These are phyloP conservation scores for Brachionus angularis DNA, from an alignment of 1,140 invertebrate species.

Conservation along the genomic window DNA sequence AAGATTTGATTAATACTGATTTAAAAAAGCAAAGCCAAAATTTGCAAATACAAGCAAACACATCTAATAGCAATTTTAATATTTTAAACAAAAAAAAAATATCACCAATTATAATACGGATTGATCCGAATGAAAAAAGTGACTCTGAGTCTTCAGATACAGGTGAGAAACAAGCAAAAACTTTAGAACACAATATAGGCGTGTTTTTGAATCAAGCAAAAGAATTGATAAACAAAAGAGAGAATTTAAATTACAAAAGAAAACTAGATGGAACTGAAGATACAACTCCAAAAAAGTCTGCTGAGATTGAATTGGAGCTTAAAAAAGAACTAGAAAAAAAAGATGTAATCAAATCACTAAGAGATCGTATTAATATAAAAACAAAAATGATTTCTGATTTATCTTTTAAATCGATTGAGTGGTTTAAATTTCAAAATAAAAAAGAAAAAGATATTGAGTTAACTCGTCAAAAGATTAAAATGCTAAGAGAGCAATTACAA, in stretches of 20 bases:
- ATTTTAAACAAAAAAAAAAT: conserved; percentile 37
- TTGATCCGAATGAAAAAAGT: not conserved
- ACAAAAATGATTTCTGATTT: conserved; percentile 20
- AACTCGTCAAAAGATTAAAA: not conserved
- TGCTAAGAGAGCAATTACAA: conserved; percentile 18
- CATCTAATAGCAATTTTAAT: too few species aligned
- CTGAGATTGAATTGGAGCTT: not conserved
- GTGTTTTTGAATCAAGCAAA: conserved; percentile 29
- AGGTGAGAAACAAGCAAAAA: not conserved
- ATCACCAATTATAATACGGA: conserved; percentile 25
- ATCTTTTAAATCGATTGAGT: not conserved
- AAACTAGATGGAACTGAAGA: not conserved
- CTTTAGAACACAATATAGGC: not conserved
- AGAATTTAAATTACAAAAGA: not conserved
- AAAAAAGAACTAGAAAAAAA: conserved; percentile 23
- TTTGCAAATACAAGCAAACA: not conserved
- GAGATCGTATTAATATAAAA: conserved; percentile 20
- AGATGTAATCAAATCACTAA: conserved; percentile 16
- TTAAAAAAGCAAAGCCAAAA: too few species aligned
- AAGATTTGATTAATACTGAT: not conserved
- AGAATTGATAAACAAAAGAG: not conserved
- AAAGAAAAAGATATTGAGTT: conserved; percentile 17
- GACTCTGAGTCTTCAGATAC: too few species aligned
- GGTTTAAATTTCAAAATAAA: not conserved
- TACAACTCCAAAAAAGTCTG: too few species aligned